Conservation (phyloP, 2,797 vertebrate genomes). For the Ptychadena robeensis region DNA sequence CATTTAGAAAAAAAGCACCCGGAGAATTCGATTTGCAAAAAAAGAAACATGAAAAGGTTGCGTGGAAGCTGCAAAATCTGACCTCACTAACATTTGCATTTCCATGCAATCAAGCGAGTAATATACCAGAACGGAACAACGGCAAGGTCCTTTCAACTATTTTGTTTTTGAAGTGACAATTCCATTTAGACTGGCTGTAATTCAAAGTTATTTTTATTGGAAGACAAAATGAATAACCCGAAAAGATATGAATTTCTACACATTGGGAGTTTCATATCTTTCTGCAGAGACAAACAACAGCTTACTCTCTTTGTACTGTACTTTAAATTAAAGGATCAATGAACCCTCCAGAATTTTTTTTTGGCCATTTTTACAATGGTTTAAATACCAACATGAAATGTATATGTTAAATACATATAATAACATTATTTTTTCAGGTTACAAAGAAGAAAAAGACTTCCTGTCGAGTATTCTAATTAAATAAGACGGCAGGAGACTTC, state of each 20-base stretch:
- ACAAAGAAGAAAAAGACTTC: background rate
- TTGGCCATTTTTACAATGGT: no score
- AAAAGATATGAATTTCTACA: constrained; percentile 2
- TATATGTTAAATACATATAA: background rate
- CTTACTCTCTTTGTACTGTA: background rate
- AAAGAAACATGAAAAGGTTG: constrained; percentile 51
- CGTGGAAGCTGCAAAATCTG: constrained; percentile 33
- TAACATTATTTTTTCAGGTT: no score
- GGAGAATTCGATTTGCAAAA: constrained; percentile 48
- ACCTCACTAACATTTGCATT: constrained; percentile 58
- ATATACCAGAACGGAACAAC: constrained; percentile 46
- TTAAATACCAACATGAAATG: no score
- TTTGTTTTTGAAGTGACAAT: constrained; percentile 52
- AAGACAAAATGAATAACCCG: constrained; percentile 10
- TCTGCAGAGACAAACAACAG: background rate
- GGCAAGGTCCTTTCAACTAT: constrained; percentile 38
- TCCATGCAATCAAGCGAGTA: constrained; percentile 51
- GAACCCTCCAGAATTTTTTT: background rate
- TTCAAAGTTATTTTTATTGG: constrained; percentile 38
- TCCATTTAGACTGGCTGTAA: constrained; percentile 38
- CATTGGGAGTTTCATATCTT: background rate
- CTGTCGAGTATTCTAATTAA: background rate
- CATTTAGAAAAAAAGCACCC: constrained; percentile 45
- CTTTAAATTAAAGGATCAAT: background rate
- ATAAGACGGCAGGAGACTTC: background rate